Conservation (phyloP, 2,888 invertebrate species). For the Ophioninae sp. region DNA sequence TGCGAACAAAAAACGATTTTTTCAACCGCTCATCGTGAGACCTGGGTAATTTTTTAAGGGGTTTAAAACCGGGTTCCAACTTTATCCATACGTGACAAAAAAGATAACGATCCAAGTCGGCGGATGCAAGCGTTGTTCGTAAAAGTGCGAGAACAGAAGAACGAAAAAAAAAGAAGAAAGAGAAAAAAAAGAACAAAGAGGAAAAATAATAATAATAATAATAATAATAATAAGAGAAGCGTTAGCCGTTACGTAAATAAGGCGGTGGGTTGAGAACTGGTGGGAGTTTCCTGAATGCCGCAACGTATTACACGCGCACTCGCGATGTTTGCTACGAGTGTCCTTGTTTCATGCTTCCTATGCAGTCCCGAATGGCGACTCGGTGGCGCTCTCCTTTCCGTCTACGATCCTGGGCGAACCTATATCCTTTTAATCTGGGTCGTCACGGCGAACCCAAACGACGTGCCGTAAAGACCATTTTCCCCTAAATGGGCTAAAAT, state of each 20-base stretch:
- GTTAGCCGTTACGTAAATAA: conserved; percentile 25
- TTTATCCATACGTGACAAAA: too few relatives aligned
- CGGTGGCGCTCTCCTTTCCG: conserved; percentile 36
- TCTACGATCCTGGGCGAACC: conserved; percentile 21
- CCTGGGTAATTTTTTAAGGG: too few relatives aligned
- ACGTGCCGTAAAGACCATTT: conserved; percentile 28
- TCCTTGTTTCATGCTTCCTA: conserved; percentile 32
- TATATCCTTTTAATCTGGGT: conserved; percentile 52
- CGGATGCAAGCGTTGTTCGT: too few relatives aligned
- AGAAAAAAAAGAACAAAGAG: too few relatives aligned
- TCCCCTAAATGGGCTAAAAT: conserved; percentile 15
- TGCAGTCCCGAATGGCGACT: conserved; percentile 42
- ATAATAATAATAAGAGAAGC: too few relatives aligned
- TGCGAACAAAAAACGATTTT: too few relatives aligned
- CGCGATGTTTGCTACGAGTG: conserved; percentile 29
- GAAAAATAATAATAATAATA: too few relatives aligned
- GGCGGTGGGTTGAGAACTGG: background rate
- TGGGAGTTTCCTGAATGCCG: conserved; percentile 31
- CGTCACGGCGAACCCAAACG: conserved; percentile 54
- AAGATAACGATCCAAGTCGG: too few relatives aligned
- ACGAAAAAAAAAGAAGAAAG: background rate
- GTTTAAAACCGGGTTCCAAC: too few relatives aligned
- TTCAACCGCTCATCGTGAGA: too few relatives aligned
- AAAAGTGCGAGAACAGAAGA: background rate
- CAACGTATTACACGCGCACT: conserved; percentile 25